phyloP scores from a whole-genome alignment of 2,888 invertebrate species.

The Latrodectus elegans region DNA sequence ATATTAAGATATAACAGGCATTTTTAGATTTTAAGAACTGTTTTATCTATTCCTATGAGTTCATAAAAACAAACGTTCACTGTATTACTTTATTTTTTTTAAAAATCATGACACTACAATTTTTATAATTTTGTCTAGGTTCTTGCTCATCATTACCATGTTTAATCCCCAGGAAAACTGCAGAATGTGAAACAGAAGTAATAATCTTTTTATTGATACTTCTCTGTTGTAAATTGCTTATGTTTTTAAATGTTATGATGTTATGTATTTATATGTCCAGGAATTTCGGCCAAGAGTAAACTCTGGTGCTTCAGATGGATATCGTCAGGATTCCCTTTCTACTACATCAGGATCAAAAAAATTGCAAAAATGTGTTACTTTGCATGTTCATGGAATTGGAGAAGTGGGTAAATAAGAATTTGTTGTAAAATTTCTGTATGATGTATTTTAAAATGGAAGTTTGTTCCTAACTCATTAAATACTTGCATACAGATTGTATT shows the following conservation, averaged over 20 bases:
- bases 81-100: too few species aligned
- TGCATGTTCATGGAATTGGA: conserved; percentile 84
- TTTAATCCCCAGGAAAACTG: not conserved
- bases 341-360: conserved; percentile 57
- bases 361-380: conserved; percentile 80
- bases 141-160: not conserved
- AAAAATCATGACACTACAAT: too few species aligned
- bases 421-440: too few species aligned
- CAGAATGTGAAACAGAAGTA: not conserved
- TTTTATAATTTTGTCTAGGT: not conserved
- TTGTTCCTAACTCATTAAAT: too few species aligned
- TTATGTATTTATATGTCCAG: conserved; percentile 11
- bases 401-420: conserved; percentile 78
- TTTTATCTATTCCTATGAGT: too few species aligned
- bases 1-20: too few species aligned
- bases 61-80: too few species aligned
- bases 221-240: not conserved
- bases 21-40: too few species aligned
- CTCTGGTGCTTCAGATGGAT: conserved; percentile 79
- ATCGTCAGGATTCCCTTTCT: conserved; percentile 72
- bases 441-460: too few species aligned
- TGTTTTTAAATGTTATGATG: not conserved
- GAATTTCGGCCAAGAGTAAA: conserved; percentile 78
- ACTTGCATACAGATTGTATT: too few species aligned
- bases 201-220: not conserved